Base-by-base conservation (phyloP, 2,113 vertebrate species). In the Anarrhichthys ocellatus region DNA sequence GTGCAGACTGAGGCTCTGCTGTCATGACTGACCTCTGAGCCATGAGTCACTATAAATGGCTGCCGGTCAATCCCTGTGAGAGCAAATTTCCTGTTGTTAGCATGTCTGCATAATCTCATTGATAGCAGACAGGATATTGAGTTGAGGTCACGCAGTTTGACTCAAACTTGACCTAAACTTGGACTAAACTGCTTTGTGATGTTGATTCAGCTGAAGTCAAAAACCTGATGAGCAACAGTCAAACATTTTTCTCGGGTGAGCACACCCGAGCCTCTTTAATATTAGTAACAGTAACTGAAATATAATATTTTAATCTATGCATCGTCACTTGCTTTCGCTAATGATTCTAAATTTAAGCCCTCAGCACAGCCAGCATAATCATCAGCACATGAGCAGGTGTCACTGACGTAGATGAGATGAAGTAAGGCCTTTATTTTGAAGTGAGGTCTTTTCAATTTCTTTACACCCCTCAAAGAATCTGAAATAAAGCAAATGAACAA, bases 91-190 rank as follows among this genome's bases (percentile, higher is more conserved):
- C 91, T 93, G 90, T 89, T 88, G 89, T 91, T 90, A 92, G 89
- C 81, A 84, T 90, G 86, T 77, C 85, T 84, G 44, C 80, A 69
- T 92, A 91, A 92, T 92, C 89, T 91, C 86, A 85, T 73, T 91
- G 91, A 93, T 92, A 92, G 83, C 76, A 91, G 83, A 89, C 89
- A 87, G 91, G 91, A 93, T 92, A 92, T 92, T 91, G 82, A 87
- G 78, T 76, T 88, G 84, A 86, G 82, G 88, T 89, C 87, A 83
- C 70, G 75, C 74, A 75, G 77, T 80, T 84, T 82, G 42, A 11
- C 42, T 14, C 6, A 40, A 9, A 44, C 11, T 1, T 42, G 42
- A 64, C 32, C n/a, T n/a, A 3, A 52, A 22, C 48, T 72, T 15
- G 46, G 27, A 65, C 9, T 48, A 42, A 76, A 65, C 3, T 24